Percentiles rank a stretch among this genome's conserved stretches.
phyloP scores from a whole-genome alignment of 2,113 vertebrate genomes.

The Cnemophilus loriae region DNA sequence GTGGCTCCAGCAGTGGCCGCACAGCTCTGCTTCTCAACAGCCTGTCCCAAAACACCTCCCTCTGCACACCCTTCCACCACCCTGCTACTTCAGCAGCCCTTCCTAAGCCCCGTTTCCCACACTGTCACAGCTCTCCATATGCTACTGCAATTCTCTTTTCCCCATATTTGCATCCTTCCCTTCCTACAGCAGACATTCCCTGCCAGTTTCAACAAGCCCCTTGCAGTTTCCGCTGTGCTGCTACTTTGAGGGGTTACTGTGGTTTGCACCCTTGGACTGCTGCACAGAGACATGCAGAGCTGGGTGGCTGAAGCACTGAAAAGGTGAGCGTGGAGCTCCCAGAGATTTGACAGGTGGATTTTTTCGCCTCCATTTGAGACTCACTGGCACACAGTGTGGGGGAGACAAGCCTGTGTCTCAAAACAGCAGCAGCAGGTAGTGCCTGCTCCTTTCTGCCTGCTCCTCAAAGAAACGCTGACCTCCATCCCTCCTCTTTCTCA shows the following conservation, averaged over 20 bases:
- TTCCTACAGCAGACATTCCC: neutral
- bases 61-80: neutral
- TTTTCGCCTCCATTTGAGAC: neutral
- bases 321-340: neutral
- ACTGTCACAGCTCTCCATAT: neutral
- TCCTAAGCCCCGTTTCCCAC: neutral
- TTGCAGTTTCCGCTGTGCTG: neutral
- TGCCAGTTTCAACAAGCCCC: neutral
- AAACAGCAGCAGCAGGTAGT: neutral
- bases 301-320: neutral
- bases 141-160: neutral
- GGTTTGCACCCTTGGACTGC: neutral
- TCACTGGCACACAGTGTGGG: fast-evolving
- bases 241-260: fast-evolving
- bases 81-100: neutral
- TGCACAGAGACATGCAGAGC: neutral
- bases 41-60: neutral
- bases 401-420: neutral
- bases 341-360: neutral
- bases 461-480: neutral
- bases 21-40: neutral
- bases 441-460: neutral
- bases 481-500: neutral
- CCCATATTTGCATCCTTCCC: neutral
- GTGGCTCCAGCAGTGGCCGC: neutral